Evolutionary conservation across 1,140 invertebrate genomes (phyloP), one percentile per base, ranked within the genome.

Genomic region (Zophobas morio): DNA sequence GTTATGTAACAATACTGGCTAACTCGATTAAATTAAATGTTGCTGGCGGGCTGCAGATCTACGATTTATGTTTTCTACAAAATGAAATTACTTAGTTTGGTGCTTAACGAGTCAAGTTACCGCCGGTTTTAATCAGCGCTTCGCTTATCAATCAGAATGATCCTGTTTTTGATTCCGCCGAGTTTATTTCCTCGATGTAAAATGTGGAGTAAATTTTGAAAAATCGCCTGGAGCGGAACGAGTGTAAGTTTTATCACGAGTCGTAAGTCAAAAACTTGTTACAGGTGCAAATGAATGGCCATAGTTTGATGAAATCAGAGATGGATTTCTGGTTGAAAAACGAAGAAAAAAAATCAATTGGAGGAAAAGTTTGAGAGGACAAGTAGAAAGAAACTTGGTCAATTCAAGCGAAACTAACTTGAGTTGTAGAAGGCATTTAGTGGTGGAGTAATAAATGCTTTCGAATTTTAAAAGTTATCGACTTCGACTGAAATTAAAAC

Each of bases 331-430:
- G 37, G 6, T 5, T 42, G 37, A 40, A 66, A 66, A 66, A 66
- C 37, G 39, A 42, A 32, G 8, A 6, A 20, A 66, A 63, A 66
- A 66, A 66, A 66, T 66, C 60, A 66, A 66, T 66, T 66, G 37
- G 39, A n/a, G 8, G 39, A 1, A 66, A 66, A 66, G 60, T 66
- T 66, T 47, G 37, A 42, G 39, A 42, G 39, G n/a, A 66, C 60
- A 66, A 66, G 20, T 42, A 66, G 39, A 39, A 66, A 66, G 60
- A 66, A 66, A 66, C 37, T 66, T 66, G 39, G 60, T 66, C 60
- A 66, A 66, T 66, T 66, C 60, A 66, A 66, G 37, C 60, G 60
- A 66, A 66, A 66, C 60, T 66, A 66, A 66, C 60, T 66, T 42
- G 60, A 66, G 60, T 66, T 66, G 60, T 66, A 66, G 39, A 66